A percentile compares a stretch with the other conserved stretches of the same genome.
Evolutionary conservation across 2,797 vertebrate species (phyloP).

Genomic region (Varecia variegata): DNA sequence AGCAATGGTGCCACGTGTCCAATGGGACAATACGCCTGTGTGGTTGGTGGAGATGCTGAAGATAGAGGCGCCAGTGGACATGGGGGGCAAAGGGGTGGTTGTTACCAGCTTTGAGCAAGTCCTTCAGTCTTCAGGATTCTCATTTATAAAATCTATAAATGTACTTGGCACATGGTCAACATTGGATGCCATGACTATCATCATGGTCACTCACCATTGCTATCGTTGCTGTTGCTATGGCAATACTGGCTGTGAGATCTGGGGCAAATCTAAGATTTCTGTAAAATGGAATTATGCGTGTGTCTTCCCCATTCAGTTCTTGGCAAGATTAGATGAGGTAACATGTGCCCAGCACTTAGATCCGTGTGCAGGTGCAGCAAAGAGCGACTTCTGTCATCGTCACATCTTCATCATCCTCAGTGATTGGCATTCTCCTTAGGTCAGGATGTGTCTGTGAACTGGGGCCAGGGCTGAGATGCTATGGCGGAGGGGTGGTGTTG

Average conservation of each 20-base stretch:
- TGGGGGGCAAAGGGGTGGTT: too few relatives aligned
- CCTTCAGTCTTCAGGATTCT: neutral
- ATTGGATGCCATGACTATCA: neutral
- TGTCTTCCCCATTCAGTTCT: neutral
- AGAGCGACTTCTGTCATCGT: neutral
- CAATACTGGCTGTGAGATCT: neutral
- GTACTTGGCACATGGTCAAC: neutral
- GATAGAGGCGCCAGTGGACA: rapidly evolving
- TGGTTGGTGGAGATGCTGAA: too few relatives aligned
- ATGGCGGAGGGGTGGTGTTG: rapidly evolving
- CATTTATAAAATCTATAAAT: neutral
- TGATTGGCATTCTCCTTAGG: neutral
- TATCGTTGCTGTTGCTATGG: rapidly evolving
- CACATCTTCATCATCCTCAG: neutral
- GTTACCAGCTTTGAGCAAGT: neutral
- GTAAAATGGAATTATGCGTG: rapidly evolving
- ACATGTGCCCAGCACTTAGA: neutral
- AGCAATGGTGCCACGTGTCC: rapidly evolving
- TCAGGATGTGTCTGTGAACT: neutral
- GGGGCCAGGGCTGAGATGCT: neutral
- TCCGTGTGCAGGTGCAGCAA: neutral
- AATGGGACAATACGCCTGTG: rapidly evolving
- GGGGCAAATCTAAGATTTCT: neutral
- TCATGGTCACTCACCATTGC: rapidly evolving
- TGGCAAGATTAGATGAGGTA: neutral